Conservation (phyloP, 2,113 vertebrate species). For the Polypterus senegalus region DNA sequence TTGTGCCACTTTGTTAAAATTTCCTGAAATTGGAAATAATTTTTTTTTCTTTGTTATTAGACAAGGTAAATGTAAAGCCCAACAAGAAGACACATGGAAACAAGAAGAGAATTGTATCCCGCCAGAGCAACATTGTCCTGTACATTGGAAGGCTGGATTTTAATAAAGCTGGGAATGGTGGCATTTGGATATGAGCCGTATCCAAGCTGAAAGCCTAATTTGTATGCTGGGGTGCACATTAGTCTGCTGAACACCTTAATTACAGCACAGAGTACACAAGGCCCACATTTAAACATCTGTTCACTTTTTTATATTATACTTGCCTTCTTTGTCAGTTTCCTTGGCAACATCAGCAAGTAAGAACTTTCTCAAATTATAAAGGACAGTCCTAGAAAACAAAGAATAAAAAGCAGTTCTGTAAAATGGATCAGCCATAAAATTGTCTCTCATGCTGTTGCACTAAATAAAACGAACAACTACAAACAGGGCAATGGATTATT, state of each 20-base stretch:
- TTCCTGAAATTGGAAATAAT: too few species aligned
- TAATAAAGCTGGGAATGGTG: too few species aligned
- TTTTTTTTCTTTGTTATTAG: too few species aligned
- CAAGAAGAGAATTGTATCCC: too few species aligned
- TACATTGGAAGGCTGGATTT: too few species aligned
- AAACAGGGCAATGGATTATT: conserved; percentile 1
- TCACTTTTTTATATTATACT: conserved; percentile 5
- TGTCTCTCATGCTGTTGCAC: conserved; percentile 2
- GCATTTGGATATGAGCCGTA: neutral
- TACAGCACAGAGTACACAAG: conserved; percentile 8
- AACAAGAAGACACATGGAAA: too few species aligned
- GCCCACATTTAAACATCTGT: conserved; percentile 11
- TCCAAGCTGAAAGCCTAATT: conserved; percentile 1
- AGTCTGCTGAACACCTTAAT: conserved; percentile 1
- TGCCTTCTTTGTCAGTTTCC: conserved; percentile 11
- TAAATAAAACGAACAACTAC: conserved; percentile 8
- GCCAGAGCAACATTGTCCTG: too few species aligned
- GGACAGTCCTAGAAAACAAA: conserved; percentile 5
- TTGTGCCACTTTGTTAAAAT: too few species aligned
- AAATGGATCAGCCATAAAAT: conserved; percentile 3
- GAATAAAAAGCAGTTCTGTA: neutral
- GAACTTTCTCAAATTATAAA: conserved; percentile 3
- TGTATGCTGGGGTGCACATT: neutral
- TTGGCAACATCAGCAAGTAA: conserved; percentile 12
- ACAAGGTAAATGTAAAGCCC: too few species aligned